Evolutionary conservation across 2,797 vertebrate species (phyloP).

Genomic region (Tenualosa ilisha): DNA sequence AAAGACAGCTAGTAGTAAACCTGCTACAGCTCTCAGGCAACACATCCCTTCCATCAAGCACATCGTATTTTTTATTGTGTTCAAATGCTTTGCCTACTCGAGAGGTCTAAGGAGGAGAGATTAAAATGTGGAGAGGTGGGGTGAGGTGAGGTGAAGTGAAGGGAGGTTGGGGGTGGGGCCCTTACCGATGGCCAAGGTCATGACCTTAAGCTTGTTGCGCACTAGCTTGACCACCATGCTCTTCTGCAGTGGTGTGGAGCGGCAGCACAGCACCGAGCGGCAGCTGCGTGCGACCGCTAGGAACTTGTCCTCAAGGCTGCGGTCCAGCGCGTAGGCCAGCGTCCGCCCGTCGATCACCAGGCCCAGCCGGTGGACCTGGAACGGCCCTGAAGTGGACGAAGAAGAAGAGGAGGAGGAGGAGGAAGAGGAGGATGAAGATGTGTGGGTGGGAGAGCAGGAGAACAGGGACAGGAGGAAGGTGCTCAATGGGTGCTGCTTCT

Average conservation of each 20-base stretch:
- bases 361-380: slow-evolving; percentile 77
- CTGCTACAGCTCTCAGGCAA: neutral
- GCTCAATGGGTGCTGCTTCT: slow-evolving; percentile 63
- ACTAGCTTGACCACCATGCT: slow-evolving; percentile 97
- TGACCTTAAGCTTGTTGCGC: slow-evolving; percentile 94
- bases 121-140: neutral
- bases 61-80: neutral
- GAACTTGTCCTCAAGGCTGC: slow-evolving; percentile 88
- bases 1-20: slow-evolving; percentile 2
- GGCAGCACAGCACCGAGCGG: slow-evolving; percentile 91
- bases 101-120: neutral
- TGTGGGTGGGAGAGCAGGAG: slow-evolving; percentile 41
- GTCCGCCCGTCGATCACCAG: slow-evolving; percentile 94
- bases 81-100: neutral
- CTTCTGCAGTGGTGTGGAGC: slow-evolving; percentile 95
- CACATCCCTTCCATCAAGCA: neutral
- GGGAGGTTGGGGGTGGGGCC: slow-evolving; percentile 9
- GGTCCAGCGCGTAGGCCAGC: slow-evolving; percentile 90
- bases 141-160: neutral
- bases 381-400: slow-evolving; percentile 50
- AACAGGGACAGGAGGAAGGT: slow-evolving; percentile 61
- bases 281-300: slow-evolving; percentile 87
- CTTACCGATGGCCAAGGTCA: slow-evolving; percentile 96
- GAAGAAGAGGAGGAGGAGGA: slow-evolving; percentile 57
- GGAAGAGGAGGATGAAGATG: slow-evolving; percentile 52